Percentiles rank a stretch among this genome's conserved stretches.
Conservation (phyloP, 1,140 invertebrate genomes). For the Galleria mellonella region DNA sequence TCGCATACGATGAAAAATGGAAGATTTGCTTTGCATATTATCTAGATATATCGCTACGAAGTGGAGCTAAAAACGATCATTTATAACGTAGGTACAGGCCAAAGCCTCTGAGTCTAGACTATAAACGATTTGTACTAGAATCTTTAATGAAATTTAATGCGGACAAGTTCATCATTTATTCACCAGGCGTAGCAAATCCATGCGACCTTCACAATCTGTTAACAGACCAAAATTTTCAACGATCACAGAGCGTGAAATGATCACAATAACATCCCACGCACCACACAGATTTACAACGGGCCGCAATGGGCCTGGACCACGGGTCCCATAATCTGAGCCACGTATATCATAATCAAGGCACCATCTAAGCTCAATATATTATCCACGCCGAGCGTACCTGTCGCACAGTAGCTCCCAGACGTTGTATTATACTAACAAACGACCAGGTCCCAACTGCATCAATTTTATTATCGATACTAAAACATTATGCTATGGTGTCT, state of each 20-base stretch:
- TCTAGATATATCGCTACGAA: slow-evolving; percentile 21
- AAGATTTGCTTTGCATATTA: slow-evolving; percentile 28
- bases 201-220: slow-evolving; percentile 14
- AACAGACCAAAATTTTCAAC: slow-evolving; percentile 16
- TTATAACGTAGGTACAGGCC: slow-evolving; percentile 8
- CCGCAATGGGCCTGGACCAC: slow-evolving; percentile 9
- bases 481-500: not conserved
- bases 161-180: not conserved
- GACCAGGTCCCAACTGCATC: slow-evolving; percentile 1
- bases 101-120: too few species aligned
- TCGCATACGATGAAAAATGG: slow-evolving; percentile 29
- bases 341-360: slow-evolving; percentile 34
- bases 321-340: slow-evolving; percentile 11
- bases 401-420: slow-evolving; percentile 15
- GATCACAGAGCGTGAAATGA: slow-evolving; percentile 22
- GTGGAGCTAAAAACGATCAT: slow-evolving; percentile 13
- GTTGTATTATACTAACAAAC: slow-evolving; percentile 19
- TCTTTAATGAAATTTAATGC: too few species aligned
- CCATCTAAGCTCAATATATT: slow-evolving; percentile 31
- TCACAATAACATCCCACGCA: slow-evolving; percentile 21
- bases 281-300: slow-evolving; percentile 13
- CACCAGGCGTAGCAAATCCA: slow-evolving; percentile 1
- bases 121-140: too few species aligned
- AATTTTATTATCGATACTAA: not conserved
- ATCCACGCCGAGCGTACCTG: slow-evolving; percentile 7